phyloP scores from a whole-genome alignment of 92 coral and sea anemone genomes.

The Phenganax stokvisi region DNA sequence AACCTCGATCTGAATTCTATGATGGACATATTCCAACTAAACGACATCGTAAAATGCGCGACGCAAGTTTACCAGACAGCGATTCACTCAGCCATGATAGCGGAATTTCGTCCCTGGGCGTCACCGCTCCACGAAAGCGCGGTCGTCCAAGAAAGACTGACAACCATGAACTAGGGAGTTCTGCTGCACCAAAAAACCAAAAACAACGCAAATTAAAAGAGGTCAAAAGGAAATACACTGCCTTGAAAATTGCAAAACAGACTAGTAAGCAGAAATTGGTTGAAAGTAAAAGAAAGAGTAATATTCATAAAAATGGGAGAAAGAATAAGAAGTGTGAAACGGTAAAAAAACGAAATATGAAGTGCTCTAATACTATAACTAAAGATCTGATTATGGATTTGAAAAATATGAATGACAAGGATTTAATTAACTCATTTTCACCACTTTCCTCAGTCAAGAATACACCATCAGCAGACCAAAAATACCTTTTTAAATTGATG shows the following conservation, averaged over 20 bases:
- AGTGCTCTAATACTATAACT: conserved; percentile 30
- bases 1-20: neutral
- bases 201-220: neutral
- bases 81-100: conserved; percentile 33
- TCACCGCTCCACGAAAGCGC: neutral
- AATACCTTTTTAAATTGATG: conserved; percentile 31
- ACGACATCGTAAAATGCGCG: conserved; percentile 17
- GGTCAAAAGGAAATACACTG: conserved; percentile 6
- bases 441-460: neutral
- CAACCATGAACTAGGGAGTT: neutral
- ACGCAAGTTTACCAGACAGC: conserved; percentile 17
- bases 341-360: conserved; percentile 5
- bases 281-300: conserved; percentile 21
- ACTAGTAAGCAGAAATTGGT: neutral
- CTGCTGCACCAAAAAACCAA: neutral
- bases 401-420: conserved; percentile 39
- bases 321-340: conserved; percentile 17
- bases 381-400: conserved; percentile 33
- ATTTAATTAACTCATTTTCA: conserved; percentile 33
- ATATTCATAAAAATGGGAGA: neutral
- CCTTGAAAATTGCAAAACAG: neutral
- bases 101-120: conserved; percentile 31
- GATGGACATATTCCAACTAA: conserved; percentile 6
- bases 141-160: conserved; percentile 2
- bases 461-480: neutral